Conservation (phyloP, 2,888 invertebrate genomes). For the Drepana falcataria region DNA sequence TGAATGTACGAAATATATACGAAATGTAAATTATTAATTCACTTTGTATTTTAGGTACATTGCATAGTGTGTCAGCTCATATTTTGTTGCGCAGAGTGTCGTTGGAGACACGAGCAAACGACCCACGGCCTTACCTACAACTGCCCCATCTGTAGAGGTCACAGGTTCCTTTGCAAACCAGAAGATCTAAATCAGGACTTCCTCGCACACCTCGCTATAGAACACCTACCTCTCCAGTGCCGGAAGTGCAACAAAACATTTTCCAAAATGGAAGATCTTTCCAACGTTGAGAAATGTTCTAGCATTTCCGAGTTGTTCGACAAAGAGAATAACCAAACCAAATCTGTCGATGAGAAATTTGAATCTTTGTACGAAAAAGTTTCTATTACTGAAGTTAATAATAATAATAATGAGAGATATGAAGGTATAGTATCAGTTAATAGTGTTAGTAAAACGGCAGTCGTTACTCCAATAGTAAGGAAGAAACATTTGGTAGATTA, state of each 20-base stretch:
- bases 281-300: constrained; percentile 51
- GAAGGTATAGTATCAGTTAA: constrained; percentile 54
- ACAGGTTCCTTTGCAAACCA: constrained; percentile 50
- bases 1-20: too few relatives aligned
- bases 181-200: constrained; percentile 46
- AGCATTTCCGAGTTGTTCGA: constrained; percentile 58
- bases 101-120: constrained; percentile 56
- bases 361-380: constrained; percentile 57
- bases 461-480: constrained; percentile 61
- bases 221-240: constrained; percentile 62
- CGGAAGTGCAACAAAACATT: constrained; percentile 58
- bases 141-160: constrained; percentile 63
- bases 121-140: constrained; percentile 58
- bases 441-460: constrained; percentile 55
- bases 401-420: constrained; percentile 35
- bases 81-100: constrained; percentile 67
- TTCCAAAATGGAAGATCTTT: constrained; percentile 55
- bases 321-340: constrained; percentile 16
- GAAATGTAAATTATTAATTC: too few relatives aligned
- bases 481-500: constrained; percentile 62
- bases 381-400: constrained; percentile 9
- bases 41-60: constrained; percentile 43
- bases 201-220: constrained; percentile 44
- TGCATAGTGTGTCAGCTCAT: constrained; percentile 63
- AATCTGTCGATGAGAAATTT: constrained; percentile 52